Evolutionary conservation across 2,888 invertebrate species (phyloP).

Genomic region (Amphipyra tragopoginis): DNA sequence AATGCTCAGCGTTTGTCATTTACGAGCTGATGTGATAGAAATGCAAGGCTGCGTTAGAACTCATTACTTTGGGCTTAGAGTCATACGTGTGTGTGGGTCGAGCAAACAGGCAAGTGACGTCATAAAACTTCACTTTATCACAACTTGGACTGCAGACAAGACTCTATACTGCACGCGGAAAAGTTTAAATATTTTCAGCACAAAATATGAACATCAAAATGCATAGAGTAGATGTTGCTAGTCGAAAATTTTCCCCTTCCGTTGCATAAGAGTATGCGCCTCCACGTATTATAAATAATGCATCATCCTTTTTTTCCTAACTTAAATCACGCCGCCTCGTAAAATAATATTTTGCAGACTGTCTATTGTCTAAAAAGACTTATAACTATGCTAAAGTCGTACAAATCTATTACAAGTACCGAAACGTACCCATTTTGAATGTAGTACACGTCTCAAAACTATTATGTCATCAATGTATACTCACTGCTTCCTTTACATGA

Average conservation of each 20-base stretch:
- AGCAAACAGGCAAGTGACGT: too few relatives aligned
- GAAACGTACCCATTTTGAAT: slow-evolving; percentile 56
- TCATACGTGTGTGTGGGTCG: too few relatives aligned
- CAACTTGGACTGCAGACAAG: neutral
- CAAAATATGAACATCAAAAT: slow-evolving; percentile 7
- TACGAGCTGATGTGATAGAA: too few relatives aligned
- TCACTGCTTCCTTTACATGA: slow-evolving; percentile 63
- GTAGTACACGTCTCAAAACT: slow-evolving; percentile 58
- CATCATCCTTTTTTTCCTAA: slow-evolving; percentile 19
- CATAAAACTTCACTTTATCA: too few relatives aligned
- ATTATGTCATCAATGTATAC: slow-evolving; percentile 66
- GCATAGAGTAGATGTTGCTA: slow-evolving; percentile 2
- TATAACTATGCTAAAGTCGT: slow-evolving; percentile 49
- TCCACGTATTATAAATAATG: slow-evolving; percentile 31
- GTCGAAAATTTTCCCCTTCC: slow-evolving; percentile 15
- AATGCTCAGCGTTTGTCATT: too few relatives aligned
- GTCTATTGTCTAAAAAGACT: slow-evolving; percentile 37
- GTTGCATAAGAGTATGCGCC: slow-evolving; percentile 23
- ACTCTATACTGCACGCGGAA: neutral
- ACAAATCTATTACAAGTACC: slow-evolving; percentile 54
- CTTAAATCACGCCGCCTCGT: slow-evolving; percentile 44
- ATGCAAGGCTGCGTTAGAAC: too few relatives aligned
- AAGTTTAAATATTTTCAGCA: neutral
- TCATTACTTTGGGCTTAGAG: too few relatives aligned
- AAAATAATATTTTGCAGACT: slow-evolving; percentile 48